These are phyloP conservation scores for Scaptomyza caliginosa DNA, from an alignment of 2,888 invertebrate species.

Conservation along the genomic window DNA sequence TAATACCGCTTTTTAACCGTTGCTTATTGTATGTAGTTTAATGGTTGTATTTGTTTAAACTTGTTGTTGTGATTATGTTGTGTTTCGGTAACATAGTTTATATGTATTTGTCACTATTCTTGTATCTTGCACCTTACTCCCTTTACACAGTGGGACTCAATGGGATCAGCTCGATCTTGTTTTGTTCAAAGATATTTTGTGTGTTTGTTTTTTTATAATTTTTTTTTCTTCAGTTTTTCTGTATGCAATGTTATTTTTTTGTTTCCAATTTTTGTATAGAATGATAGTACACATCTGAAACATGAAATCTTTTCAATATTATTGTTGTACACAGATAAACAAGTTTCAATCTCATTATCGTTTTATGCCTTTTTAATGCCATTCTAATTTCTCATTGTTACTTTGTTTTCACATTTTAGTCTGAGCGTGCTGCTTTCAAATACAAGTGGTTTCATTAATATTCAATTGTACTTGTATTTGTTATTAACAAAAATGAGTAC, in stretches of 20 bases:
- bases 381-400: constrained; percentile 18
- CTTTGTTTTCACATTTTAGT: constrained; percentile 30
- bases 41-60: constrained; percentile 47
- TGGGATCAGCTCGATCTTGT: constrained; percentile 26
- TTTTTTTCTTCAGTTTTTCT: constrained; percentile 27
- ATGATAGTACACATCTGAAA: constrained; percentile 69
- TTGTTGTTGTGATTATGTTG: constrained; percentile 62
- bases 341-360: constrained; percentile 67
- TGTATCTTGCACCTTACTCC: constrained; percentile 16
- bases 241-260: constrained; percentile 39
- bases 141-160: constrained; percentile 9
- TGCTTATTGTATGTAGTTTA: constrained; percentile 65
- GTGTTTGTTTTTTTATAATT: constrained; percentile 29
- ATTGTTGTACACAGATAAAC: constrained; percentile 79
- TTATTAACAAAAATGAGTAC: constrained; percentile 28
- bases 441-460: constrained; percentile 36
- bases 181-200: constrained; percentile 53
- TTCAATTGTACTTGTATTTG: constrained; percentile 11
- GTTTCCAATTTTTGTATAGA: constrained; percentile 50
- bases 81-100: constrained; percentile 48
- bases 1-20: constrained; percentile 61
- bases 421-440: constrained; percentile 55
- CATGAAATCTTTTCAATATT: constrained; percentile 73
- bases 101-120: constrained; percentile 42
- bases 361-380: constrained; percentile 30